phyloP scores from a whole-genome alignment of 2,113 vertebrate genomes.

The Engystomops pustulosus region DNA sequence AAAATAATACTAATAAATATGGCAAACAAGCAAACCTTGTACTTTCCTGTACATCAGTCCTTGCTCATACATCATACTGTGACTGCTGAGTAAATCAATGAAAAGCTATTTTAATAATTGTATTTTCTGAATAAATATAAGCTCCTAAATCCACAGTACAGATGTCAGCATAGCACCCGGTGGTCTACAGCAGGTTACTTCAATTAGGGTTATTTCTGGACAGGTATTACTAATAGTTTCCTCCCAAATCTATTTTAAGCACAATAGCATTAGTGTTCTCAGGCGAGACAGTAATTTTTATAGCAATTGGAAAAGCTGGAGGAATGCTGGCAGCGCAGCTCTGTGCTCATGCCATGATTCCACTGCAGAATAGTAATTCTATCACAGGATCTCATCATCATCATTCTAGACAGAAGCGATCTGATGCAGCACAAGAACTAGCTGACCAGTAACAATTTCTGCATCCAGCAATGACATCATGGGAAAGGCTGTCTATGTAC shows the following conservation, averaged over 20 bases:
- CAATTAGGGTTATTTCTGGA: conserved; percentile 64
- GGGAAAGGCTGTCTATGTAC: conserved; percentile 30
- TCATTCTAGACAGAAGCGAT: conserved; percentile 54
- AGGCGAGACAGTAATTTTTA: conserved; percentile 60
- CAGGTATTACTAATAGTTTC: conserved; percentile 64
- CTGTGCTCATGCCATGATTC: conserved; percentile 42
- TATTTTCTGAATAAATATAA: conserved; percentile 12
- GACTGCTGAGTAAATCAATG: background rate
- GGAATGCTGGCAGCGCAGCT: conserved; percentile 60
- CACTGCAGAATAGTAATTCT: conserved; percentile 39
- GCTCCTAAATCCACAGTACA: background rate
- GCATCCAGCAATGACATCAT: conserved; percentile 52
- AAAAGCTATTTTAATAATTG: conserved; percentile 1
- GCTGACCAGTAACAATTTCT: conserved; percentile 39
- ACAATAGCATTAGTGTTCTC: conserved; percentile 60
- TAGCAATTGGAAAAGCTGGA: conserved; percentile 61
- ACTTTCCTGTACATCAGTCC: background rate
- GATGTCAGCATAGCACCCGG: conserved; percentile 48
- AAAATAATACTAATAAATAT: background rate
- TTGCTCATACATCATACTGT: background rate
- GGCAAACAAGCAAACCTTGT: background rate
- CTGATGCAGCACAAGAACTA: conserved; percentile 59
- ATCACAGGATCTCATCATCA: conserved; percentile 54
- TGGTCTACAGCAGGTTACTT: conserved; percentile 62
- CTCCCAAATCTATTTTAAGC: conserved; percentile 65